Conservation (phyloP, 2,888 invertebrate genomes). For the Drosophila putrida region DNA sequence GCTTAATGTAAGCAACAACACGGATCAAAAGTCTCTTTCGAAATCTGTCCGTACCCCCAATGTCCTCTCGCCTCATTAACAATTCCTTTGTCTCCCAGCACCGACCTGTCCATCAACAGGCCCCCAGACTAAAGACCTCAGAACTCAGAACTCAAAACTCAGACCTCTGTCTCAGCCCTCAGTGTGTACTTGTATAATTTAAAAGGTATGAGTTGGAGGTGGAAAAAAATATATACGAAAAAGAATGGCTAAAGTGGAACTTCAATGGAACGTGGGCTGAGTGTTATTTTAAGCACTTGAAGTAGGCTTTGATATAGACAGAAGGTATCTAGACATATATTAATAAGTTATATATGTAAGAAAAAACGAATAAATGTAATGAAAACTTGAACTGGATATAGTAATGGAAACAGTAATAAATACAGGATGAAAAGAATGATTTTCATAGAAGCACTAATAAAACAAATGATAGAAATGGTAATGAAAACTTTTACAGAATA, state of each 20-base stretch:
- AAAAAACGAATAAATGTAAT: not conserved
- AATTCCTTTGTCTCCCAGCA: slow-evolving; percentile 73
- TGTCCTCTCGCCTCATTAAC: slow-evolving; percentile 64
- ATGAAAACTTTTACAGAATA: not conserved
- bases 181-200: slow-evolving; percentile 12
- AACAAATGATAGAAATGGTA: not conserved
- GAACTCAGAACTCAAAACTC: slow-evolving; percentile 1
- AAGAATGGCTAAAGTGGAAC: slow-evolving; percentile 21
- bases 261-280: slow-evolving; percentile 12
- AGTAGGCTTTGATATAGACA: not conserved
- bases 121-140: slow-evolving; percentile 1
- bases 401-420: not conserved
- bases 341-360: not conserved
- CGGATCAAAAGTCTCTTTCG: slow-evolving; percentile 63
- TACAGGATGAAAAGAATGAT: not conserved
- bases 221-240: slow-evolving; percentile 2
- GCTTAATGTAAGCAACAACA: slow-evolving; percentile 73
- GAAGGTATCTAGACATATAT: not conserved
- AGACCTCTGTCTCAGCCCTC: slow-evolving; percentile 8
- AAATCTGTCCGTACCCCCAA: slow-evolving; percentile 12
- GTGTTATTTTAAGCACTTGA: slow-evolving; percentile 19
- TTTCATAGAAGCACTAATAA: not conserved
- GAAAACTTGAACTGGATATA: not conserved
- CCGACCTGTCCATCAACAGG: slow-evolving; percentile 65
- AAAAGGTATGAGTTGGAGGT: slow-evolving; percentile 20